phyloP scores from a whole-genome alignment of 2,113 vertebrate genomes.

The Chaetura pelagica region DNA sequence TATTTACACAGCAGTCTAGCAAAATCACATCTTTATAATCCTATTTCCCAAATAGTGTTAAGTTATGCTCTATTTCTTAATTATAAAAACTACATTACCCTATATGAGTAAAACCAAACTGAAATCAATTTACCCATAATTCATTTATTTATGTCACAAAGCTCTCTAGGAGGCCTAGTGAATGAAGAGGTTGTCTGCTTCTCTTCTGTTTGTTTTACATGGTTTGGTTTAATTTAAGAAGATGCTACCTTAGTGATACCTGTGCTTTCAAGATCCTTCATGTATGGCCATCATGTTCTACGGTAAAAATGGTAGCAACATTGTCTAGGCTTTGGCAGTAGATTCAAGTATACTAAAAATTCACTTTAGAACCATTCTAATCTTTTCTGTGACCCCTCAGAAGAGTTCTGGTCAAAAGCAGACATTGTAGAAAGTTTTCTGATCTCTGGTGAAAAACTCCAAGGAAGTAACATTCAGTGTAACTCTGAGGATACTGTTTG shows the following conservation, averaged over 20 bases:
- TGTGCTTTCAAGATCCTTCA: neutral
- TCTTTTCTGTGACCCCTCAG: neutral
- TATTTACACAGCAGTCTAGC: constrained; percentile 31
- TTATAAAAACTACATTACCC: constrained; percentile 21
- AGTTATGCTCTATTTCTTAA: constrained; percentile 28
- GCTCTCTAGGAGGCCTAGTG: neutral
- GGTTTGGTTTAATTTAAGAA: neutral
- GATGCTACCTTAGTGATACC: neutral
- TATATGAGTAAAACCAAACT: neutral
- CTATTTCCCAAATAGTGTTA: neutral
- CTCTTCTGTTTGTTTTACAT: neutral
- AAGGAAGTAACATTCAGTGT: neutral
- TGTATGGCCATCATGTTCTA: neutral
- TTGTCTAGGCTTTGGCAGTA: neutral
- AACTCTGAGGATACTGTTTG: neutral
- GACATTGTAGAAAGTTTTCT: neutral
- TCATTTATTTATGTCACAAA: neutral
- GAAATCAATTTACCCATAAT: neutral
- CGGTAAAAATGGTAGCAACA: neutral
- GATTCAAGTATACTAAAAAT: neutral
- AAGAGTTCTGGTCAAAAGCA: neutral
- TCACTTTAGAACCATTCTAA: neutral
- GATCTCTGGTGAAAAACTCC: neutral
- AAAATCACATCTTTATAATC: constrained; percentile 44
- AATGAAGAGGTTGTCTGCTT: neutral